Base-by-base conservation (phyloP, 1,140 invertebrate species). In the Drosophila pachea region DNA sequence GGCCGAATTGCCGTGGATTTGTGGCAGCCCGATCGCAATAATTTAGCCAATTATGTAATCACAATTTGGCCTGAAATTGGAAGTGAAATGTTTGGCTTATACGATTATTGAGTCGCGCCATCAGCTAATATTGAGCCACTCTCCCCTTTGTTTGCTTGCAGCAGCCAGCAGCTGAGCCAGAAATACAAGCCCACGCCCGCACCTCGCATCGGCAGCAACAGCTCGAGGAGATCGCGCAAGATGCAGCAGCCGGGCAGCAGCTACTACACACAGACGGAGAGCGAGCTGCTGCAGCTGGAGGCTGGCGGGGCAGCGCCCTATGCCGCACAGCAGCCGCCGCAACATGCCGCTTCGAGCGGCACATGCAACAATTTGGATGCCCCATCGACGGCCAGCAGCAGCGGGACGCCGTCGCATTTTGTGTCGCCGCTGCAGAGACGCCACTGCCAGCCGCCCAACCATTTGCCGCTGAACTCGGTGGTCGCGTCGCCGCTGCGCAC, bases 251-350 rank as follows among this genome's bases (percentile, higher is more conserved):
- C 84, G 33, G 65, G 69, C 73, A 88, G 79, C 81, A 88, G 86
- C 54, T 89, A 88, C 56, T 89, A 88, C 58, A 89, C 87, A 31
- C 87, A 89, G 64, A 89, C 87, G 36, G 87, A 89, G 55, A 89
- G 87, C 60, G 87, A 88, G 61, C 47, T 88, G 67, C 63, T 88
- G 60, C 87, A 88, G 61, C 66, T 88, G 33, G 87, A 88, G 65
- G 87, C 87, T 16, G 72, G 84, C 32, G 87, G 87, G 8, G 72
- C 62, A 2, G 67, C 69, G 48, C 76, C 64, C 32, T 74, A 68
- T 4, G 55, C 47, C 38, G 66, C 35, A 9, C 76, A 52, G 35
- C 52, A 62, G 12, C 66, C 29, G 7, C 60, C 31, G 33, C 74
- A 40, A 45, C 66, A 32, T 33, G 35, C 29, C 52, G 68, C 53